Evolutionary conservation across 1,140 invertebrate species (phyloP).

Genomic region (Sarcophaga peregrina): DNA sequence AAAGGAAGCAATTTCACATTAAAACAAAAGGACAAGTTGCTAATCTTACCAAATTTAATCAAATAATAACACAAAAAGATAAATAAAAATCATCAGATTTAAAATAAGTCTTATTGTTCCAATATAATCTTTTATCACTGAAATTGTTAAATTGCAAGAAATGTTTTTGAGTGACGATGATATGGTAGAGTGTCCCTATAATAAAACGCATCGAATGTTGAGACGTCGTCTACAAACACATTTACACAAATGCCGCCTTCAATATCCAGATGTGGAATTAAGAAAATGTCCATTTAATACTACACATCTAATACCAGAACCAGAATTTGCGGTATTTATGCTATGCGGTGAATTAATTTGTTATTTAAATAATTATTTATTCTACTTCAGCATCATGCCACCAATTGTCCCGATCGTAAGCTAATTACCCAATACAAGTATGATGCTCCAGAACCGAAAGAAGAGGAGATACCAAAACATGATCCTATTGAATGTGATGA

Average conservation of each 20-base stretch:
- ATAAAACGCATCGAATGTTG: slow-evolving; percentile 38
- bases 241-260: slow-evolving; percentile 42
- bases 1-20: neutral
- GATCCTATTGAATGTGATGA: slow-evolving; percentile 44
- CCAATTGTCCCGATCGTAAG: slow-evolving; percentile 44
- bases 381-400: slow-evolving; percentile 42
- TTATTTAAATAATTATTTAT: neutral
- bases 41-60: neutral
- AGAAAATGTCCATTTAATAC: slow-evolving; percentile 44
- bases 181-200: slow-evolving; percentile 44
- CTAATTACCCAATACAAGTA: slow-evolving; percentile 46
- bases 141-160: neutral
- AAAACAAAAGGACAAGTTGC: no score
- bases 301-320: slow-evolving; percentile 43
- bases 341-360: neutral
- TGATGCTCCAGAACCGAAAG: slow-evolving; percentile 15
- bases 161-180: slow-evolving; percentile 26
- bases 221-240: slow-evolving; percentile 41
- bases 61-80: slow-evolving; percentile 18
- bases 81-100: neutral
- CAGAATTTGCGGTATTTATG: slow-evolving; percentile 42
- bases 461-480: slow-evolving; percentile 36
- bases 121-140: neutral
- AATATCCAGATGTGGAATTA: slow-evolving; percentile 44
- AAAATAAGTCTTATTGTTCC: neutral